Base-by-base conservation (phyloP, 1,140 invertebrate genomes). In the Eulimnadia texana region DNA sequence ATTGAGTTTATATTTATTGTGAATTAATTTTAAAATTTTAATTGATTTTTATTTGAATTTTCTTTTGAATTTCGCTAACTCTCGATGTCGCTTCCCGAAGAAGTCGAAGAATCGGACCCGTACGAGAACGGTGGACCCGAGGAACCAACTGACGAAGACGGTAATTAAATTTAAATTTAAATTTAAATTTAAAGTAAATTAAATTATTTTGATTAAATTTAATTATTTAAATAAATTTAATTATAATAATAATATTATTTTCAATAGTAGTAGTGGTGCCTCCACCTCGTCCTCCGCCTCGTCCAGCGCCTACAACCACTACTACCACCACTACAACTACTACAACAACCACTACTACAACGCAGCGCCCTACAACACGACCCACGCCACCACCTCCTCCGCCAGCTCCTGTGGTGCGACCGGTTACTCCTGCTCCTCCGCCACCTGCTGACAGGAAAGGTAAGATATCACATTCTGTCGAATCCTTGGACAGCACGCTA, bases 331-430 rank as follows among this genome's bases (percentile, higher is more conserved):
- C 33, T 16, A 42, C 33, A 42, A 42, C 33, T 6, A 42, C 33
- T 16, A 42, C 33, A 42, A n/a, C n/a, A n/a, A 42, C 33, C 33
- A 42, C 33, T 16, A 42, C 33, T 42, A 42, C 33, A 42, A 42
- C 33, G 33, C 33, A 42, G 33, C 33, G 33, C 16, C 55, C 55
- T 47, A 42, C 55, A 10, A 27, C 55, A 13, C 10, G 20, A 33
- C 55, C 55, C 27, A 27, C 49, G 54, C 63, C 59, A 22, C 59
- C 58, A 1, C 42, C 58, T 25, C 62, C 63, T 22, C 61, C 62
- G n/a, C 50, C 47, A 23, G 27, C 23, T 29, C 28, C 50, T 22
- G 47, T 27, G 19, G 33, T 42, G 33, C 33, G 33, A 9, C 33
- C 49, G 10, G 19, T 16, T 1, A 29, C 64, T 9, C 16, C 57